Evolutionary conservation across 1,140 invertebrate species (phyloP).

Genomic region (Cydia splendana): DNA sequence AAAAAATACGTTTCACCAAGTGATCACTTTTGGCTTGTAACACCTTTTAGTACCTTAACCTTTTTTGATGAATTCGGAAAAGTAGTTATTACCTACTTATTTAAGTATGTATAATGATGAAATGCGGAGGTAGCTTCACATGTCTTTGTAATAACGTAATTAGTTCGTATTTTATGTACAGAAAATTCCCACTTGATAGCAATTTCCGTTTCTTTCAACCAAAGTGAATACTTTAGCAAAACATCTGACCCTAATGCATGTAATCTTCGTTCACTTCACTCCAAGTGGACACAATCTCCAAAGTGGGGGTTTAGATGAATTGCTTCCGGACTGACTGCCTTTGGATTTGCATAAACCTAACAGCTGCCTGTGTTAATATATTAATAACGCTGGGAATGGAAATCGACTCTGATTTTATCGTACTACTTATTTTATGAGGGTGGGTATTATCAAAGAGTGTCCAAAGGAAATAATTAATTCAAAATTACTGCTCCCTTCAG

Average conservation of each 20-base stretch:
- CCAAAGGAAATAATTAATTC: neutral
- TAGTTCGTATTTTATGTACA: too few relatives aligned
- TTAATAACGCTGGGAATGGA: neutral
- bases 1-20: too few relatives aligned
- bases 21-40: too few relatives aligned
- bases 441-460: neutral
- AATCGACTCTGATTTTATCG: neutral
- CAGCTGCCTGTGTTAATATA: neutral
- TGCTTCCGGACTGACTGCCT: conserved; percentile 9
- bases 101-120: too few relatives aligned
- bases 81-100: too few relatives aligned
- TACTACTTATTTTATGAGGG: neutral
- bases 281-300: conserved; percentile 5
- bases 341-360: neutral
- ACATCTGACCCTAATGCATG: conserved; percentile 5
- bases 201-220: neutral
- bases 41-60: too few relatives aligned
- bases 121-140: too few relatives aligned
- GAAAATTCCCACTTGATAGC: neutral
- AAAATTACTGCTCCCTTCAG: too few relatives aligned
- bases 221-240: neutral
- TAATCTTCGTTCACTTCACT: neutral
- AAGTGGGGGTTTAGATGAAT: conserved; percentile 9
- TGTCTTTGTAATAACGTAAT: too few relatives aligned
- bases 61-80: too few relatives aligned